Evolutionary conservation across 2,113 vertebrate genomes (phyloP).

Genomic region (Syrrhaptes paradoxus): DNA sequence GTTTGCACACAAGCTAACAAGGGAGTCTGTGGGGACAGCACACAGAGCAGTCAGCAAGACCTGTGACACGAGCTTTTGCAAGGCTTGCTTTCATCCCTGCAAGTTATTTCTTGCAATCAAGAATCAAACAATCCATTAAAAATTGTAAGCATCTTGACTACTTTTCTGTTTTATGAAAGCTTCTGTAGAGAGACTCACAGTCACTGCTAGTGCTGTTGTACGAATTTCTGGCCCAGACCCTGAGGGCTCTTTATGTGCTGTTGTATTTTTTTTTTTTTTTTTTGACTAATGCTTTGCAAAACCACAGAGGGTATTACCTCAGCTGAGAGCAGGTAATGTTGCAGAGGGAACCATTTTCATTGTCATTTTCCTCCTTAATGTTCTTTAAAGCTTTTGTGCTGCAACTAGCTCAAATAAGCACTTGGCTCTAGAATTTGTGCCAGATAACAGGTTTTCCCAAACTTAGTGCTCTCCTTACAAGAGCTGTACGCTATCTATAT

Average conservation of each 20-base stretch:
- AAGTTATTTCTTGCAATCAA: conserved; percentile 63
- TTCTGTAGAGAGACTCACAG: conserved; percentile 51
- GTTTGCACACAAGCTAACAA: neutral
- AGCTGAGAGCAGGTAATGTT: conserved; percentile 27
- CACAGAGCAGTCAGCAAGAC: neutral
- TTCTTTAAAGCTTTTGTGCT: conserved; percentile 17
- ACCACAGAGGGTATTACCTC: neutral
- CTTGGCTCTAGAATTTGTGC: neutral
- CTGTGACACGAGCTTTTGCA: conserved; percentile 48
- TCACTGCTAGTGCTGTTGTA: conserved; percentile 47
- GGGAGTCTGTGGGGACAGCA: neutral
- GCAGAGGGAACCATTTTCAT: neutral
- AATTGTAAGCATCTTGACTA: conserved; percentile 57
- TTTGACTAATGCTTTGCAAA: conserved; percentile 37
- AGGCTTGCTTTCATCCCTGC: conserved; percentile 67
- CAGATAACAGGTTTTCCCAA: neutral
- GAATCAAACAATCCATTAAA: conserved; percentile 64
- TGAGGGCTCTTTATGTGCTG: conserved; percentile 45
- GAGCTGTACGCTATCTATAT: neutral
- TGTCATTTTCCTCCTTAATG: conserved; percentile 15
- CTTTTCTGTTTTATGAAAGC: conserved; percentile 67
- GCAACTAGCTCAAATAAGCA: neutral
- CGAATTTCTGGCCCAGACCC: conserved; percentile 63
- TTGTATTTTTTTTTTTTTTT: conserved; percentile 43
- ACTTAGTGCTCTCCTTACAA: neutral